A percentile compares a stretch with the other conserved stretches of the same genome.
phyloP scores from a whole-genome alignment of 2,113 vertebrate genomes.

The Albula glossodonta region DNA sequence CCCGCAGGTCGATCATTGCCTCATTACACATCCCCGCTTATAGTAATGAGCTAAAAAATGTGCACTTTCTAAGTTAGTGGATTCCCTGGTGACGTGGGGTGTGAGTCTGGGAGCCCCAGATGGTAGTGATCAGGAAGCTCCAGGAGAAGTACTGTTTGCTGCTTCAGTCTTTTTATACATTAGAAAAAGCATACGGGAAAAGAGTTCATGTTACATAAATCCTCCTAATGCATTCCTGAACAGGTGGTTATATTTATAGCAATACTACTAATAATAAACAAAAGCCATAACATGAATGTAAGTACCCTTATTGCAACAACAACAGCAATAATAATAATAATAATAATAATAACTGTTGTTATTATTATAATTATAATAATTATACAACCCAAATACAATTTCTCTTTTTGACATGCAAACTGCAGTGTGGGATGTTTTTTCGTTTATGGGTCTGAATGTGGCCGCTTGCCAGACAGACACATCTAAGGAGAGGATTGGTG shows the following conservation, averaged over 20 bases:
- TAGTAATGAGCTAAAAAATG: constrained; percentile 68
- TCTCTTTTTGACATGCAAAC: neutral
- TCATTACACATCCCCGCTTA: constrained; percentile 59
- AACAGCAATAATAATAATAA: neutral
- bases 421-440: neutral
- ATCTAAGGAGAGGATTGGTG: neutral
- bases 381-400: neutral
- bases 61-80: constrained; percentile 41
- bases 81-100: constrained; percentile 43
- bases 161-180: neutral
- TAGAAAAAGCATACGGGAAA: neutral
- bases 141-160: constrained; percentile 4
- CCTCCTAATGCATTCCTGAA: neutral
- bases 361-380: neutral
- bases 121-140: constrained; percentile 38
- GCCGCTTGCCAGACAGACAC: neutral
- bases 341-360: neutral
- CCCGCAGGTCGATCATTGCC: constrained; percentile 66
- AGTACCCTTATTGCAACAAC: neutral
- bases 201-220: neutral
- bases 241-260: neutral
- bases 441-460: constrained; percentile 3
- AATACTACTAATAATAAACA: neutral
- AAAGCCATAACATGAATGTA: neutral
- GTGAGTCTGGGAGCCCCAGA: constrained; percentile 42